Percentiles rank a stretch among this genome's conserved stretches.
Conservation (phyloP, 1,140 invertebrate genomes). For the Penaeus vannamei region DNA sequence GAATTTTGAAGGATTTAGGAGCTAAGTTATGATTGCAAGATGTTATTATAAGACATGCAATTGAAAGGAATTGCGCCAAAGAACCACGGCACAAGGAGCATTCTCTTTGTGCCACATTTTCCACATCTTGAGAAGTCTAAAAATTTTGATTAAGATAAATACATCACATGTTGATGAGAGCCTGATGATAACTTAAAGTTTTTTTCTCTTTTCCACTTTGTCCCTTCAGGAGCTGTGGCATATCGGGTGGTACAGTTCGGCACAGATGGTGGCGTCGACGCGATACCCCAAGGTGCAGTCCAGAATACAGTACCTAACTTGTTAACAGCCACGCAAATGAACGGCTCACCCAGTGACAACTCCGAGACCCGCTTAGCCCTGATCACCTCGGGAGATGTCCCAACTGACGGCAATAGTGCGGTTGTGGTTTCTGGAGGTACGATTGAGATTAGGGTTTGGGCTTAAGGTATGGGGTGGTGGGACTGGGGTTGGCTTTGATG, state of each 20-base stretch:
- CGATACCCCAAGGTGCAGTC: slow-evolving; percentile 37
- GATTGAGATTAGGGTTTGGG: neutral
- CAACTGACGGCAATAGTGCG: slow-evolving; percentile 44
- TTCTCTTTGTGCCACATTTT: too few species aligned
- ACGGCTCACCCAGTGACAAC: slow-evolving; percentile 46
- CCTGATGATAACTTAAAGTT: too few species aligned
- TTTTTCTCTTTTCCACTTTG: slow-evolving; percentile 1
- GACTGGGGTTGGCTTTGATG: neutral
- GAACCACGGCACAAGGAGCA: too few species aligned
- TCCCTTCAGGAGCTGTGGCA: slow-evolving; percentile 41
- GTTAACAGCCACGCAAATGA: slow-evolving; percentile 40
- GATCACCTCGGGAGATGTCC: slow-evolving; percentile 44
- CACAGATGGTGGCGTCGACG: slow-evolving; percentile 45
- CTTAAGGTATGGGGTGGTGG: neutral
- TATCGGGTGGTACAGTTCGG: slow-evolving; percentile 55
- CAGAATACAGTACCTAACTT: slow-evolving; percentile 44
- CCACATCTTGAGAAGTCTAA: too few species aligned
- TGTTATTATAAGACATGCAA: too few species aligned
- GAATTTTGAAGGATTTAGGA: too few species aligned
- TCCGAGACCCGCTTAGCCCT: slow-evolving; percentile 52
- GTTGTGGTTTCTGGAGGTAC: slow-evolving; percentile 52
- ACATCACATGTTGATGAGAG: too few species aligned
- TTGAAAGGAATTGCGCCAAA: too few species aligned
- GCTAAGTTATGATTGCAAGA: too few species aligned
- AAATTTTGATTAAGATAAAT: too few species aligned